Evolutionary conservation across 2,888 invertebrate species (phyloP).

Genomic region (Heliconius hortense): DNA sequence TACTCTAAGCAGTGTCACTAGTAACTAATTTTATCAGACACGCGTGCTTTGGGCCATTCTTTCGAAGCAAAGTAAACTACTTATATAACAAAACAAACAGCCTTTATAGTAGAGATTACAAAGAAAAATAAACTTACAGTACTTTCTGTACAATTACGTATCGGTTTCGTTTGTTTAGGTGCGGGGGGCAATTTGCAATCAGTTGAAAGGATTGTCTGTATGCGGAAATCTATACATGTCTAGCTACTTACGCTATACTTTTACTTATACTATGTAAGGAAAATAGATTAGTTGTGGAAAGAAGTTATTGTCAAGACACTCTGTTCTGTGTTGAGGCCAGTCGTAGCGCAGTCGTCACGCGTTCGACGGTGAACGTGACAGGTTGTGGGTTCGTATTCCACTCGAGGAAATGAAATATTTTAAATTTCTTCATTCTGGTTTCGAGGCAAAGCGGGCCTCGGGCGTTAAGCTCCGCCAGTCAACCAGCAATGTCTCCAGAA

Average conservation of each 20-base stretch:
- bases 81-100: constrained; percentile 3
- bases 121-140: constrained; percentile 32
- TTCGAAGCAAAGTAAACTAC: constrained; percentile 31
- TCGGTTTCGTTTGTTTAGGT: constrained; percentile 15
- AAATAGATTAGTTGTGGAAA: no score
- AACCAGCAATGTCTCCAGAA: no score
- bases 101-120: constrained; percentile 26
- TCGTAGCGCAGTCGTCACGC: no score
- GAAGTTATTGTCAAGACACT: no score
- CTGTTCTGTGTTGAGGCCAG: no score
- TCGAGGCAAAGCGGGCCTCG: no score
- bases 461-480: no score
- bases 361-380: no score
- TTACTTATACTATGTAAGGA: no score
- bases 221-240: background rate
- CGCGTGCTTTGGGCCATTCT: constrained; percentile 24
- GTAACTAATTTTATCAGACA: constrained; percentile 28
- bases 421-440: no score
- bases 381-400: no score
- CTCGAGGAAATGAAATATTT: no score
- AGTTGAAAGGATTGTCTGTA: constrained; percentile 16
- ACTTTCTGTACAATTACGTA: constrained; percentile 14
- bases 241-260: background rate
- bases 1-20: constrained; percentile 2
- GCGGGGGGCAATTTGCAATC: background rate